Conservation (phyloP, 2,888 invertebrate species). For the Megalurothrips usitatus region DNA sequence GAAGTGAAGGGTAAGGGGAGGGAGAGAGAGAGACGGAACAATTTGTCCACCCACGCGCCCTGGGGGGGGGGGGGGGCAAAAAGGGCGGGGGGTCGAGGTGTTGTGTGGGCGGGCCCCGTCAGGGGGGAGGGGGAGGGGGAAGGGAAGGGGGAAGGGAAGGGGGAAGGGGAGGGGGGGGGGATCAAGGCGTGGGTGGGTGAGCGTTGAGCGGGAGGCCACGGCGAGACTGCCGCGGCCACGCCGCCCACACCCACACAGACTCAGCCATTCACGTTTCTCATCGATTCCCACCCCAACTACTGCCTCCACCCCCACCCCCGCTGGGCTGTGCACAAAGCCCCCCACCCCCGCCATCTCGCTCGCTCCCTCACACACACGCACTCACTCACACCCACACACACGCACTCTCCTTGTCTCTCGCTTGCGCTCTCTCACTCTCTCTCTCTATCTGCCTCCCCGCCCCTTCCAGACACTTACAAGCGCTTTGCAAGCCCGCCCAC, state of each 20-base stretch:
- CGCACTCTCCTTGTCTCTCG: too few relatives aligned
- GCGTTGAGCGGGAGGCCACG: not conserved
- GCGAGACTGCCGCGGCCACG: not conserved
- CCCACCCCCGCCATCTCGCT: not conserved
- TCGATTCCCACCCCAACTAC: not conserved
- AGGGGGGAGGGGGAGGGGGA: constrained; percentile 11
- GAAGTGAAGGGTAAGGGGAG: not conserved
- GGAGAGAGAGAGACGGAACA: not conserved
- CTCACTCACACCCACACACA: too few relatives aligned
- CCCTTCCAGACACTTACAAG: constrained; percentile 23
- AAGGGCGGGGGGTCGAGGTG: constrained; percentile 27
- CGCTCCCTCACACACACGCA: not conserved
- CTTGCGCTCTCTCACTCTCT: not conserved
- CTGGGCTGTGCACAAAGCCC: too few relatives aligned
- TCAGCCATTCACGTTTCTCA: constrained; percentile 16
- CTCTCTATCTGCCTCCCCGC: not conserved
- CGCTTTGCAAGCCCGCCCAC: constrained; percentile 26
- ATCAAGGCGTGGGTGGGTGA: not conserved
- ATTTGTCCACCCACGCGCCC: constrained; percentile 13
- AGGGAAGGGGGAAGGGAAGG: not conserved
- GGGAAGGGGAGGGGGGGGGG: not conserved
- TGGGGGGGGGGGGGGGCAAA: constrained; percentile 13
- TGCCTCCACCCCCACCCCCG: not conserved
- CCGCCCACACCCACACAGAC: not conserved
- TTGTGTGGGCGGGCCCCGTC: not conserved